phyloP scores from a whole-genome alignment of 2,797 vertebrate genomes.

The Liparis tanakae region DNA sequence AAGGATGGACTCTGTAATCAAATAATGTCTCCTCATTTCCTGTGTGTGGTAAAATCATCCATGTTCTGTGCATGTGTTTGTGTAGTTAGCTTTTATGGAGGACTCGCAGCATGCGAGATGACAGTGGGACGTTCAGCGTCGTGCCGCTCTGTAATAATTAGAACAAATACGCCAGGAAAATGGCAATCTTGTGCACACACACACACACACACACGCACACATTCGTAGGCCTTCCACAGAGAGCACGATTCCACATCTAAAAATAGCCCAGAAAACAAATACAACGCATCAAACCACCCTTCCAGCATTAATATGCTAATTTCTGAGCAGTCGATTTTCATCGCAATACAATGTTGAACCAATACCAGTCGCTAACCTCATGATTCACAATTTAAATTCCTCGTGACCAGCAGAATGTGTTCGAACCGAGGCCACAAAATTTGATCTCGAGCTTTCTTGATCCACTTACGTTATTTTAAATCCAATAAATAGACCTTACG shows the following conservation, averaged over 20 bases:
- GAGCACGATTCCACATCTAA: conserved; percentile 47
- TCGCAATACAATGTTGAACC: conserved; percentile 10
- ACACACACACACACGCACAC: conserved; percentile 17
- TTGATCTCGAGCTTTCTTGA: neutral
- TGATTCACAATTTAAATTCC: conserved; percentile 30
- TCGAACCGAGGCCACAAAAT: conserved; percentile 31
- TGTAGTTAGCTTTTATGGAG: conserved; percentile 33
- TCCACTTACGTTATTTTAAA: conserved; percentile 29
- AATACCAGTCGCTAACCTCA: conserved; percentile 37
- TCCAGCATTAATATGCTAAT: conserved; percentile 25
- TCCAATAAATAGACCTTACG: conserved; percentile 14
- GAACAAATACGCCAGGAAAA: conserved; percentile 58
- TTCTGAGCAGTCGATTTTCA: conserved; percentile 24
- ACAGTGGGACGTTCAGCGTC: conserved; percentile 47
- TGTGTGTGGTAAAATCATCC: conserved; percentile 34
- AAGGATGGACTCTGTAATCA: conserved; percentile 29
- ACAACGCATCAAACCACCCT: conserved; percentile 44
- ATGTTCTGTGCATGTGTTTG: conserved; percentile 4
- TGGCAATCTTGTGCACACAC: conserved; percentile 11
- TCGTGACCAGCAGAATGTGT: neutral
- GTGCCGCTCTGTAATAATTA: conserved; percentile 56
- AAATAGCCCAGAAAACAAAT: conserved; percentile 58
- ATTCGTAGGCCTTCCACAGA: conserved; percentile 35
- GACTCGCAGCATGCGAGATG: conserved; percentile 40
- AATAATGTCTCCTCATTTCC: conserved; percentile 34